These are phyloP conservation scores for Syngnathus rostellatus DNA, from an alignment of 2,797 vertebrate species.

Conservation along the genomic window DNA sequence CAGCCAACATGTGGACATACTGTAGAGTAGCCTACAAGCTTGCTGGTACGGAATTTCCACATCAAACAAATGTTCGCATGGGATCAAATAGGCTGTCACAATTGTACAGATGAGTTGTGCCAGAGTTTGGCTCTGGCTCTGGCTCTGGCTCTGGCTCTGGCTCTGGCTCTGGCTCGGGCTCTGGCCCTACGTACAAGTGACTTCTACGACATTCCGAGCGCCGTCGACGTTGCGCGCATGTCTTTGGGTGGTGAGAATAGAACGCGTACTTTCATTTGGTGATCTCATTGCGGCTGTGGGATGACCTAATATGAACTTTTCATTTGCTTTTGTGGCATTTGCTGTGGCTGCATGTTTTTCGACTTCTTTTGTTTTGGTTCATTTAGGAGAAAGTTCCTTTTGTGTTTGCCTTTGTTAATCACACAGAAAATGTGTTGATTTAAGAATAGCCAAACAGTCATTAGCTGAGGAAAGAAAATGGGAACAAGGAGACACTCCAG, in stretches of 20 bases:
- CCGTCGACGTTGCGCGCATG: not conserved
- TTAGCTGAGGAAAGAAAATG: conserved; percentile 1
- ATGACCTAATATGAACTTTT: not conserved
- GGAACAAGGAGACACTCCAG: not conserved
- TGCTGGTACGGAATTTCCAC: not conserved
- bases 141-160: no score
- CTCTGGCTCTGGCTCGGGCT: no score
- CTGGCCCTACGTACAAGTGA: conserved; percentile 23
- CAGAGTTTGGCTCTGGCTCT: not conserved
- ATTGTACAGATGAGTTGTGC: not conserved
- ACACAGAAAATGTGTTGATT: not conserved
- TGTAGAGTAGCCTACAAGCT: not conserved
- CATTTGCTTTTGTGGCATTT: conserved; percentile 2
- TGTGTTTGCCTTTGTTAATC: not conserved
- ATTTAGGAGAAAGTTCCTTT: not conserved
- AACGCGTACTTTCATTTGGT: conserved; percentile 27
- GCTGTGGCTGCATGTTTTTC: not conserved
- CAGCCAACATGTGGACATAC: not conserved
- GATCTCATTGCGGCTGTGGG: conserved; percentile 24
- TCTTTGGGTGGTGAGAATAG: not conserved
- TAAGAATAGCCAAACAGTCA: conserved; percentile 1
- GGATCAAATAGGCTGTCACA: not conserved
- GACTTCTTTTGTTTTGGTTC: not conserved
- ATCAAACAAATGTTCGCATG: not conserved
- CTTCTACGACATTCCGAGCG: conserved; percentile 36